Base-by-base conservation (phyloP, 2,113 vertebrate genomes). In the Aythya baeri region DNA sequence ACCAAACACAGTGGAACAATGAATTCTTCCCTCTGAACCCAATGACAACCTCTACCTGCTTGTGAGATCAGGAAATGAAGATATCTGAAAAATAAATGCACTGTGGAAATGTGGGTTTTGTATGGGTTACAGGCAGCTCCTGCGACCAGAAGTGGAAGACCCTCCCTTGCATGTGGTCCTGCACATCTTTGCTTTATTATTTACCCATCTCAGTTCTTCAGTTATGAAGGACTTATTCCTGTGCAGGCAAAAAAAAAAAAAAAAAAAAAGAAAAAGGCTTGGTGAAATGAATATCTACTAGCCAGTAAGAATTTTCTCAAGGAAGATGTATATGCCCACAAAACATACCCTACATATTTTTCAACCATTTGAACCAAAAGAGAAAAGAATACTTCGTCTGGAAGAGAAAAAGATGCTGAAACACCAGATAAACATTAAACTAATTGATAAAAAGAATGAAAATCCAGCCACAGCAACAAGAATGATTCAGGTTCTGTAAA, bases 91-190 rank as follows among this genome's bases (percentile, higher is more conserved):
- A 74, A 18, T 54, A 41, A 55, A 54, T 13, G 22, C 25, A 70
- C 17, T 3, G 0, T 44, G 52, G 26, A 84, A 75, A 80, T 12
- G 13, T 0, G 0, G 66, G 14, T 73, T 20, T 57, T 3, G 0
- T 6, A 23, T 12, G 4, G 21, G 34, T 77, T 55, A 52, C 7
- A 50, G 55, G 2, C 31, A 43, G 26, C 12, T 44, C 26, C 14
- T 41, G 36, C 14, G 12, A 36, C n/a, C 49, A 12, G 22, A 57
- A 58, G 70, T 22, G 62, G 84, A 82, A 91, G 17, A n/a, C 15
- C 7, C 17, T 72, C 17, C 29, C 22, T 66, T 88, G 58, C 57
- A 52, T 26, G 7, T 44, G 32, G 23, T n/a, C 34, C 17, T 55
- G 10, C 5, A 31, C 2, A 1, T 71, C 32, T 85, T 91, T 74